Evolutionary conservation across 2,888 invertebrate species (phyloP).

Genomic region (Dastarcus helophoroides): DNA sequence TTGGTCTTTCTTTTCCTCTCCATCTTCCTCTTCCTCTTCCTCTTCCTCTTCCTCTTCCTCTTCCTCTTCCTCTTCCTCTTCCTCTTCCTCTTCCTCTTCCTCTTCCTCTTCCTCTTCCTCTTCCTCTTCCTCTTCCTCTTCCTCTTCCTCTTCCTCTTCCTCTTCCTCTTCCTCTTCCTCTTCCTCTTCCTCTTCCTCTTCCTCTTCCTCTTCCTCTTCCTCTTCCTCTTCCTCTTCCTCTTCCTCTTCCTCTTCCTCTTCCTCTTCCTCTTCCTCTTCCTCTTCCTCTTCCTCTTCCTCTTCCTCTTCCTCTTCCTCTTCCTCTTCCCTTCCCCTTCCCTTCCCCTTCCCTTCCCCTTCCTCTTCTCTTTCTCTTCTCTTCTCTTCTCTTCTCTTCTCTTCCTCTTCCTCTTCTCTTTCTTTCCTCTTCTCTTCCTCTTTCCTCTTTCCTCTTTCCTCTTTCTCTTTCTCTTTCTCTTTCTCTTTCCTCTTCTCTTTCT

Average conservation of each 20-base stretch:
- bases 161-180: no score
- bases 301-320: slow-evolving; percentile 7
- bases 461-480: slow-evolving; percentile 1
- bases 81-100: no score
- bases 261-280: slow-evolving; percentile 4
- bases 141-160: no score
- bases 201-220: no score
- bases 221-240: no score
- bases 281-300: slow-evolving; percentile 7
- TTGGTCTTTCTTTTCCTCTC: no score
- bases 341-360: slow-evolving; percentile 11
- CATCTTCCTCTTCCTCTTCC: no score
- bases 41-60: no score
- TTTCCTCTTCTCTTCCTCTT: slow-evolving; percentile 13
- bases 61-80: no score
- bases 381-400: slow-evolving; percentile 24
- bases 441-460: slow-evolving; percentile 2
- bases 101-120: no score
- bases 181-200: no score
- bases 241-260: not conserved
- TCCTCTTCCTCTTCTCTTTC: slow-evolving; percentile 34
- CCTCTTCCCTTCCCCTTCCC: slow-evolving; percentile 12
- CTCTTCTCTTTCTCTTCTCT: slow-evolving; percentile 21
- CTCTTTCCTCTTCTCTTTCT: slow-evolving; percentile 8
- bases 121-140: no score